Evolutionary conservation across 2,797 vertebrate species (phyloP).

Genomic region (Acanthiza pusilla): DNA sequence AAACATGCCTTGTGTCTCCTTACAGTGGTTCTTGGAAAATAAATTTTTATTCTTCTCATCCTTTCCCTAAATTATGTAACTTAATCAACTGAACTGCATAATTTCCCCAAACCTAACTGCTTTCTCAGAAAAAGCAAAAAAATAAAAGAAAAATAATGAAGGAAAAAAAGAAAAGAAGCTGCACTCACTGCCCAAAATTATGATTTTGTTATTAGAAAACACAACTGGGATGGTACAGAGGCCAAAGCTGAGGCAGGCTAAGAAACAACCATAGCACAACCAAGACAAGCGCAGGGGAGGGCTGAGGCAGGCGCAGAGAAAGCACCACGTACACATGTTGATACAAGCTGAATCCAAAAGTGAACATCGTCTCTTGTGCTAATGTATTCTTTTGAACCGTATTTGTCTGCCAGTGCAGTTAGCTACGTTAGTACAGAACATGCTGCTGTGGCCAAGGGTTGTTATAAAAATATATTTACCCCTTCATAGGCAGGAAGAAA

Average conservation of each 20-base stretch:
- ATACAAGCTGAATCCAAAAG: neutral
- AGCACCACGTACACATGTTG: neutral
- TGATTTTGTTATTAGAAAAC: slow-evolving; percentile 43
- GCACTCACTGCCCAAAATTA: neutral
- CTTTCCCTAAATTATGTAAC: neutral
- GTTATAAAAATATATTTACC: neutral
- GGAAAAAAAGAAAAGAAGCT: neutral
- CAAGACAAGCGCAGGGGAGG: neutral
- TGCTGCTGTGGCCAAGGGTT: neutral
- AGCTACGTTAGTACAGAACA: neutral
- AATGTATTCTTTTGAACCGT: neutral
- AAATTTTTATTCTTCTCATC: neutral
- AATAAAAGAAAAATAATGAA: neutral
- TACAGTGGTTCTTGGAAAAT: neutral
- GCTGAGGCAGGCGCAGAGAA: neutral
- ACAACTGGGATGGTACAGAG: neutral
- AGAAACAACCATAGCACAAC: neutral
- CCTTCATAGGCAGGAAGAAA: neutral
- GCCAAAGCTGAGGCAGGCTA: neutral
- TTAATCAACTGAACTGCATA: neutral
- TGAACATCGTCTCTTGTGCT: neutral
- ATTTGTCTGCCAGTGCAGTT: neutral
- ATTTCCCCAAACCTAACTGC: neutral
- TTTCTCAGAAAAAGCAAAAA: neutral
- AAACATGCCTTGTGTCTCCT: neutral